phyloP scores from a whole-genome alignment of 2,888 invertebrate genomes.

The Nomada hirtipes region DNA sequence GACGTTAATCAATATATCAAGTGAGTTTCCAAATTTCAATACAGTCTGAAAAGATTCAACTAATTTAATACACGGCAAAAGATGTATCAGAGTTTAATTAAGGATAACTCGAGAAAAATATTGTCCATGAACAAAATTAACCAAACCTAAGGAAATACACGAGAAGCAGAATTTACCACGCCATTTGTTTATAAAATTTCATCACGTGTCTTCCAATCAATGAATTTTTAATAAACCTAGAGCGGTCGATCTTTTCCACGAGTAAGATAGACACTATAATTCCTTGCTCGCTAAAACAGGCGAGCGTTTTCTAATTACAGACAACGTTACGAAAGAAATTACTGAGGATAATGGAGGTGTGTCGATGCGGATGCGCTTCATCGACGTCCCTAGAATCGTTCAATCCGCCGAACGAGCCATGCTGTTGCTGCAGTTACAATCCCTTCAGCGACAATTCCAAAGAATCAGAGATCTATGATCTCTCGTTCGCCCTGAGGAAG shows the following conservation, averaged over 20 bases:
- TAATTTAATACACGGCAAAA: too few species aligned
- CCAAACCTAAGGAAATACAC: too few species aligned
- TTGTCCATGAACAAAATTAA: too few species aligned
- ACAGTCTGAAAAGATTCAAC: too few species aligned
- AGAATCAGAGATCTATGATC: slow-evolving; percentile 76
- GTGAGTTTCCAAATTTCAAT: too few species aligned
- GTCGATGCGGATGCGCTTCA: slow-evolving; percentile 62
- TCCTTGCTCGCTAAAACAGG: neutral
- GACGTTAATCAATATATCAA: too few species aligned
- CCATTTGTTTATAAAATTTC: too few species aligned
- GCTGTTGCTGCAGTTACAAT: slow-evolving; percentile 78
- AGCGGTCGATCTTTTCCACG: neutral
- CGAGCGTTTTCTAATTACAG: slow-evolving; percentile 8
- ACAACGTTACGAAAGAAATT: slow-evolving; percentile 20
- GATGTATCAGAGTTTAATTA: too few species aligned
- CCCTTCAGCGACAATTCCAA: slow-evolving; percentile 76
- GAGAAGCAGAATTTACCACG: too few species aligned
- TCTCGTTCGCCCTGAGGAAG: slow-evolving; percentile 77
- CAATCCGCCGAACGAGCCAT: slow-evolving; percentile 72
- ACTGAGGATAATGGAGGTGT: slow-evolving; percentile 52
- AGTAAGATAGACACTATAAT: neutral
- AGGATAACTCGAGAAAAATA: too few species aligned
- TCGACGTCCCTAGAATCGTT: slow-evolving; percentile 57
- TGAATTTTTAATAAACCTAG: too few species aligned
- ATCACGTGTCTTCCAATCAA: too few species aligned